phyloP scores from a whole-genome alignment of 2,888 invertebrate species.

The Drosophila paramelanica region DNA sequence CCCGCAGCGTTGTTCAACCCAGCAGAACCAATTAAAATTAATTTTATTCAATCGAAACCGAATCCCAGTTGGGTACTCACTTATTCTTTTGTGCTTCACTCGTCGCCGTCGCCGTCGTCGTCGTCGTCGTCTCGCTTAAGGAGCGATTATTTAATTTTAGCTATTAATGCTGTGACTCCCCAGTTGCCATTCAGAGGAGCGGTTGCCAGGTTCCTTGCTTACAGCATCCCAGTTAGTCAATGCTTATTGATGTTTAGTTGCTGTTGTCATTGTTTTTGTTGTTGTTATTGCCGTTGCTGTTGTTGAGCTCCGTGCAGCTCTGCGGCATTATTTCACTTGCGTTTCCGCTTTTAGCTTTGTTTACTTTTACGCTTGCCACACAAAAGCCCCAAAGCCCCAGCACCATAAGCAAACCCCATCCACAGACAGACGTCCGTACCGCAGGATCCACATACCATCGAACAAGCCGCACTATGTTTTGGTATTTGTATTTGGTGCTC shows the following conservation, averaged over 20 bases:
- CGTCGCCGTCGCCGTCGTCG: constrained; percentile 23
- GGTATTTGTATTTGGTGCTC: constrained; percentile 71
- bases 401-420: constrained; percentile 53
- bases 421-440: constrained; percentile 34
- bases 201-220: constrained; percentile 40
- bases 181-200: constrained; percentile 50
- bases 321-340: constrained; percentile 73
- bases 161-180: constrained; percentile 72
- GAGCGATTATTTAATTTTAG: constrained; percentile 79
- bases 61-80: constrained; percentile 71
- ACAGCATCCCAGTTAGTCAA: constrained; percentile 72
- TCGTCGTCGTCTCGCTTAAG: constrained; percentile 64
- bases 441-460: constrained; percentile 42
- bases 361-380: constrained; percentile 78
- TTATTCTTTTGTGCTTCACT: constrained; percentile 52
- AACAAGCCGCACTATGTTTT: constrained; percentile 76
- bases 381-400: constrained; percentile 77
- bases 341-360: constrained; percentile 80
- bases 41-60: constrained; percentile 75
- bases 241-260: constrained; percentile 79
- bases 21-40: constrained; percentile 73
- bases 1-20: constrained; percentile 6
- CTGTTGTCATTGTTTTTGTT: constrained; percentile 45
- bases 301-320: constrained; percentile 55
- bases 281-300: constrained; percentile 32